phyloP scores from a whole-genome alignment of 2,888 invertebrate genomes.

The Eupithecia inturbata region DNA sequence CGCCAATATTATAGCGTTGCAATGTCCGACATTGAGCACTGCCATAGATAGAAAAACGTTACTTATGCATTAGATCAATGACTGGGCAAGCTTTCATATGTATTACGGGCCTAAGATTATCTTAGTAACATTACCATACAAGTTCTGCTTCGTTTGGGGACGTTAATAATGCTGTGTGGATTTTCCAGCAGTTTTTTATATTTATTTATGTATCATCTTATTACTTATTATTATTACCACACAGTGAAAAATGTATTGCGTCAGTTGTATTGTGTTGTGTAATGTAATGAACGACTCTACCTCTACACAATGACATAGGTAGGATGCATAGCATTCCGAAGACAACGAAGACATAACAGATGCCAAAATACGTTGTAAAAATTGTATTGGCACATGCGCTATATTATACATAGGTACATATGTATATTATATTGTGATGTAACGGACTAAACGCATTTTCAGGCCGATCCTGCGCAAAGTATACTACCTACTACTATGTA shows the following conservation, averaged over 20 bases:
- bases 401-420: background rate
- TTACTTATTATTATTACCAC: no score
- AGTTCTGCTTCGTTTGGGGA: no score
- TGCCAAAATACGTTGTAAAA: constrained; percentile 51
- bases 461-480: background rate
- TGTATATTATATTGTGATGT: constrained; percentile 27
- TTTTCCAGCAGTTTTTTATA: no score
- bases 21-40: no score
- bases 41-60: no score
- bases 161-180: no score
- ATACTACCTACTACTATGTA: background rate
- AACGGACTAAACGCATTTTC: constrained; percentile 18
- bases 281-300: background rate
- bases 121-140: no score
- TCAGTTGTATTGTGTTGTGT: constrained; percentile 2
- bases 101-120: no score
- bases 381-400: constrained; percentile 47
- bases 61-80: no score
- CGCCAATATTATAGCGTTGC: no score
- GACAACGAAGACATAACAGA: constrained; percentile 31
- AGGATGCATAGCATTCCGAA: constrained; percentile 41
- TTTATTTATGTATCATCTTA: no score
- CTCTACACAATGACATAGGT: constrained; percentile 32
- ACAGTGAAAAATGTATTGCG: background rate
- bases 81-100: no score